Conservation (phyloP, 2,113 vertebrate genomes). For the Phrynosoma platyrhinos region DNA sequence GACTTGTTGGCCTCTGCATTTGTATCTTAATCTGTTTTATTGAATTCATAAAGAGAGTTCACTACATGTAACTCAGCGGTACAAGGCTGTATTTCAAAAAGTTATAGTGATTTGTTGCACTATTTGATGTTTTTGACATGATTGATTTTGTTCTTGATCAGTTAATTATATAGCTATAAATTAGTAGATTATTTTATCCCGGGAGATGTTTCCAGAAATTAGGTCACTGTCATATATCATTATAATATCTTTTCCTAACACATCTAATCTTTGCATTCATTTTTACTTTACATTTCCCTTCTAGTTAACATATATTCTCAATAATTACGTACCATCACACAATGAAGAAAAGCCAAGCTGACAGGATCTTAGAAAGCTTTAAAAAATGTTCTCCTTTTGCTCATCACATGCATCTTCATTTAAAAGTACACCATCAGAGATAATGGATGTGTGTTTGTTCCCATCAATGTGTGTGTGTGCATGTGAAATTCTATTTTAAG, state of each 20-base stretch:
- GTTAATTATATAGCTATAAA: conserved; percentile 69
- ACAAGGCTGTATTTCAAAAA: conserved; percentile 20
- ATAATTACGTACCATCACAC: conserved; percentile 10
- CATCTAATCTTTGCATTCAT: conserved; percentile 38
- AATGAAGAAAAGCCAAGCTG: background rate
- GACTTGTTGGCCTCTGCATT: background rate
- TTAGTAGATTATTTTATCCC: conserved; percentile 59
- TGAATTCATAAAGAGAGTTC: background rate
- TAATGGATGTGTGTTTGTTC: background rate
- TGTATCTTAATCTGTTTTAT: accelerated
- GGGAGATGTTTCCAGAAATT: conserved; percentile 64
- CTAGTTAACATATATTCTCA: conserved; percentile 32
- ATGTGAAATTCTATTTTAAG: background rate
- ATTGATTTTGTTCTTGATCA: conserved; percentile 58
- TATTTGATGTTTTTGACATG: conserved; percentile 53
- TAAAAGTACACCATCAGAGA: accelerated
- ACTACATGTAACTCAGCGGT: background rate
- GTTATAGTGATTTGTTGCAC: background rate
- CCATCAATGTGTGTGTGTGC: background rate
- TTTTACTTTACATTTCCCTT: conserved; percentile 27
- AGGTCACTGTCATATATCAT: conserved; percentile 69
- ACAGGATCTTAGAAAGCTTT: conserved; percentile 13
- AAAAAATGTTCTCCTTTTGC: background rate
- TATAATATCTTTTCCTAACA: conserved; percentile 58
- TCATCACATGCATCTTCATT: background rate